These are phyloP conservation scores for Lasioglossum figueresi DNA, from an alignment of 2,888 invertebrate species.

Conservation along the genomic window DNA sequence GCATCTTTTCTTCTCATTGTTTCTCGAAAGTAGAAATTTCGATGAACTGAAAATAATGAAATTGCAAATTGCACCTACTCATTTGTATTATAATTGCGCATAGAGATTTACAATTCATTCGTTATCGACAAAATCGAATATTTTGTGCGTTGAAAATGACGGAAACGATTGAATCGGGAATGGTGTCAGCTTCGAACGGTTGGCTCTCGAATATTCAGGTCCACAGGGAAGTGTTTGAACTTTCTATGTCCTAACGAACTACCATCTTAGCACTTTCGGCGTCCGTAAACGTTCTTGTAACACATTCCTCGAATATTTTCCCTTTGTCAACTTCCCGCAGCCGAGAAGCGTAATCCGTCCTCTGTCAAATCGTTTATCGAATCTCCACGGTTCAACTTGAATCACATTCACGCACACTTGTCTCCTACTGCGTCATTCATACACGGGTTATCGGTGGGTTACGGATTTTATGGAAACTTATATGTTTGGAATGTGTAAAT, in stretches of 20 bases:
- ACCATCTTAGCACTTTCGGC: neutral
- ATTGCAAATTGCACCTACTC: neutral
- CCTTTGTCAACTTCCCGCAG: neutral
- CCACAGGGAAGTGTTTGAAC: neutral
- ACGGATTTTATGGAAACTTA: neutral
- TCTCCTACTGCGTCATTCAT: neutral
- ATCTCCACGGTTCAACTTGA: neutral
- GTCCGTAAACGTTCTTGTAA: neutral
- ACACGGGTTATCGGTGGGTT: neutral
- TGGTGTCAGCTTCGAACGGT: neutral
- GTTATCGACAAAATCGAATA: neutral
- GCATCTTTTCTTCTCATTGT: too few relatives aligned
- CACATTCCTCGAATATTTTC: neutral
- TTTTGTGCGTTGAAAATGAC: neutral
- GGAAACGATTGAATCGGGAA: neutral
- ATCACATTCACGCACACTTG: neutral
- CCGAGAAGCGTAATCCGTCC: neutral
- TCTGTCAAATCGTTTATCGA: neutral
- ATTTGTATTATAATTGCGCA: neutral
- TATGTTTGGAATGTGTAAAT: neutral
- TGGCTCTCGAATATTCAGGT: neutral
- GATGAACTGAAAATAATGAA: neutral
- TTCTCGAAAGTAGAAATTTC: neutral
- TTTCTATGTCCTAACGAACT: neutral
- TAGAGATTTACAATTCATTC: neutral